These are phyloP conservation scores for Rapana venosa DNA, from an alignment of 2,888 invertebrate genomes.

Conservation along the genomic window DNA sequence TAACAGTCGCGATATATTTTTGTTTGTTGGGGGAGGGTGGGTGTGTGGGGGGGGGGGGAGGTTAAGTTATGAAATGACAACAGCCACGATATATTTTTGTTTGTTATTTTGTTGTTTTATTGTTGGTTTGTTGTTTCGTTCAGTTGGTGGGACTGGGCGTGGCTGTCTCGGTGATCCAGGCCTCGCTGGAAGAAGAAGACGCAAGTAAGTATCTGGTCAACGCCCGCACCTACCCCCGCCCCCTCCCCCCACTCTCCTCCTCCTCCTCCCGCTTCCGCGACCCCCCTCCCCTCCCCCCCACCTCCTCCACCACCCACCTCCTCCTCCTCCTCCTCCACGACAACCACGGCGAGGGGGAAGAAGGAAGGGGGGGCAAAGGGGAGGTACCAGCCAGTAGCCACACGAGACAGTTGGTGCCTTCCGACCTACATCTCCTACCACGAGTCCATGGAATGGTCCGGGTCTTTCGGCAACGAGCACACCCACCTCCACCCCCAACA, in stretches of 20 bases:
- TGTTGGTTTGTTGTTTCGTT: constrained; percentile 63
- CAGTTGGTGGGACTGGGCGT: constrained; percentile 85
- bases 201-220: constrained; percentile 84
- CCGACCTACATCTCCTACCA: constrained; percentile 68
- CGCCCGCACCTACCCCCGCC: constrained; percentile 32
- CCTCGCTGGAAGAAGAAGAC: constrained; percentile 87
- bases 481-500: constrained; percentile 31
- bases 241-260: background rate
- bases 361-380: constrained; percentile 47
- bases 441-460: constrained; percentile 59
- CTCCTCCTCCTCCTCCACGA: background rate
- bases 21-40: no score
- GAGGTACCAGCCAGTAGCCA: constrained; percentile 54
- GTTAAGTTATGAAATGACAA: no score
- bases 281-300: background rate
- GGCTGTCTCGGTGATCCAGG: constrained; percentile 84
- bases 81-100: no score
- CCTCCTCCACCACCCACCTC: background rate
- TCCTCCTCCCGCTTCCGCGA: background rate
- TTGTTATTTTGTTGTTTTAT: no score
- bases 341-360: background rate
- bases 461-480: constrained; percentile 28
- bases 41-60: no score
- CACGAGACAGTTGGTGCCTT: constrained; percentile 61
- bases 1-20: no score